Percentiles rank a stretch among this genome's conserved stretches.
phyloP scores from a whole-genome alignment of 35 echinoderm and acorn worm species.

The Apostichopus japonicus region DNA sequence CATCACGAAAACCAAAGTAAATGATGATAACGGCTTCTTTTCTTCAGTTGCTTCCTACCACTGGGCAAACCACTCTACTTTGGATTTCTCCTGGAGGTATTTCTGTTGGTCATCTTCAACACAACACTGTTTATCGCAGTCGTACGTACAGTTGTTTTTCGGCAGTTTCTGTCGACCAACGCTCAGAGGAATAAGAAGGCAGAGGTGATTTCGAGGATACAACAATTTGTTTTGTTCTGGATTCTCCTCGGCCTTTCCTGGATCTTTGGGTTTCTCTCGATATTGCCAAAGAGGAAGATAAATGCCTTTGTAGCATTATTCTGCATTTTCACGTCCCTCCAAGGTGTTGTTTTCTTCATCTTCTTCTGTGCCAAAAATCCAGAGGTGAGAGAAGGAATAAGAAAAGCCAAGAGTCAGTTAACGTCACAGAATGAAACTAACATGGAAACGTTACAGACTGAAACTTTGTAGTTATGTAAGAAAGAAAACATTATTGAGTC shows the following conservation, averaged over 20 bases:
- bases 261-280: constrained; percentile 25
- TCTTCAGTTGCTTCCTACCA: constrained; percentile 11
- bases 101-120: constrained; percentile 14
- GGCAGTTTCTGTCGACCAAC: not conserved
- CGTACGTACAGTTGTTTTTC: constrained; percentile 11
- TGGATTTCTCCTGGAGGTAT: constrained; percentile 2
- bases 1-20: too few species aligned
- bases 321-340: constrained; percentile 11
- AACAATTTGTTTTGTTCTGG: constrained; percentile 34
- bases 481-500: too few species aligned
- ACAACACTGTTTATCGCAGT: not conserved
- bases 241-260: constrained; percentile 16
- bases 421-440: too few species aligned
- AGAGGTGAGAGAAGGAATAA: not conserved
- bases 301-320: not conserved
- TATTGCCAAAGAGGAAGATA: not conserved
- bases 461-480: too few species aligned
- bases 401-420: not conserved
- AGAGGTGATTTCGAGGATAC: constrained; percentile 12
- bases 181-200: not conserved
- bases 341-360: constrained; percentile 29
- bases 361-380: constrained; percentile 6
- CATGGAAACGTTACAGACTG: too few species aligned
- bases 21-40: not conserved
- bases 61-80: not conserved